Conservation (phyloP, 2,113 vertebrate genomes). For the Protobothrops mucrosquamatus region DNA sequence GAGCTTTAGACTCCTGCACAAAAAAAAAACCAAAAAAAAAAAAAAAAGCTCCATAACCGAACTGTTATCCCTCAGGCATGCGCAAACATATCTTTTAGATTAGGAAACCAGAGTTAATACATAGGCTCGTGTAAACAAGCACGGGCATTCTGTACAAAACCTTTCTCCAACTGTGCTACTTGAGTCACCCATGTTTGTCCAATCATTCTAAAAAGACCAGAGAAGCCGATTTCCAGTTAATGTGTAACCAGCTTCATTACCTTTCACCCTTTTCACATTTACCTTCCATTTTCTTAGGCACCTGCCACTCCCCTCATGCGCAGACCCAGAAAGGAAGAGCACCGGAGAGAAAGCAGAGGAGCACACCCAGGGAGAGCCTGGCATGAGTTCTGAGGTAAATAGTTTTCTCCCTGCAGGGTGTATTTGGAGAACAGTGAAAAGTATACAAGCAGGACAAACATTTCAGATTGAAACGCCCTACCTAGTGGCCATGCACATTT, state of each 20-base stretch:
- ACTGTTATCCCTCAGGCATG: background rate
- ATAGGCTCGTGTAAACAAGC: background rate
- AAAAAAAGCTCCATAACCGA: background rate
- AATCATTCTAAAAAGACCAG: background rate
- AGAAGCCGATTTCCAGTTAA: slow-evolving; percentile 13
- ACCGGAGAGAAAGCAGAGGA: background rate
- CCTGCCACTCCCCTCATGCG: slow-evolving; percentile 18
- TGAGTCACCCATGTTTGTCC: background rate
- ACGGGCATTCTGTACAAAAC: background rate
- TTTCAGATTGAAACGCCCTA: background rate
- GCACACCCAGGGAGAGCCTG: background rate
- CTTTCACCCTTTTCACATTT: slow-evolving; percentile 31
- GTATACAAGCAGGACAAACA: background rate
- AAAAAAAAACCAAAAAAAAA: background rate
- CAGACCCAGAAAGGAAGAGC: background rate
- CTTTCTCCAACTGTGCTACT: background rate
- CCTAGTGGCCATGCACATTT: background rate
- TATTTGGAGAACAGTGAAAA: background rate
- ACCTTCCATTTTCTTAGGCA: slow-evolving; percentile 21
- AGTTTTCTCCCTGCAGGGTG: background rate
- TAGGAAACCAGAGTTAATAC: background rate
- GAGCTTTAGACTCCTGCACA: background rate
- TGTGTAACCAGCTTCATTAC: slow-evolving; percentile 38
- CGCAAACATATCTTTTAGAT: background rate
- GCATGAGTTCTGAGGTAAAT: slow-evolving; percentile 5